These are phyloP conservation scores for Apistogramma diplotaenia DNA, from an alignment of 2,113 vertebrate species.

Conservation along the genomic window DNA sequence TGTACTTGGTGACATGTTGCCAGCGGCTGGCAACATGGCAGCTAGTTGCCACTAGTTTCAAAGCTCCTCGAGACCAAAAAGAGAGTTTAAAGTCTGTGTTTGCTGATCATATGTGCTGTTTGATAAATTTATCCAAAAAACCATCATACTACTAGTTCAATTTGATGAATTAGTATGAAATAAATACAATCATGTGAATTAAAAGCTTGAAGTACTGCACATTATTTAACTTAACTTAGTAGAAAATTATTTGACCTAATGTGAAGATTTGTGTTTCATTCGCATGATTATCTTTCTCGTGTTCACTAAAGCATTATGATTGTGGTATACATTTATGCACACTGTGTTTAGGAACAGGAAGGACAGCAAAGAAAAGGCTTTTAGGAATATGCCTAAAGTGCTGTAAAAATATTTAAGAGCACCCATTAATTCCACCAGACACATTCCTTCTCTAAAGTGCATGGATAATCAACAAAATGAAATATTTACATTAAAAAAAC, in stretches of 20 bases:
- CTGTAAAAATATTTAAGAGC: slow-evolving; percentile 15
- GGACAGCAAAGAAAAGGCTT: neutral
- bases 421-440: slow-evolving; percentile 3
- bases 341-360: neutral
- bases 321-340: neutral
- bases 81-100: neutral
- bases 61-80: neutral
- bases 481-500: neutral
- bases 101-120: neutral
- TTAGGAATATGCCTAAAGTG: neutral
- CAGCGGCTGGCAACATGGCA: neutral
- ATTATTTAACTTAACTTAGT: neutral
- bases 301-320: neutral
- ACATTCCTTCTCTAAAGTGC: neutral
- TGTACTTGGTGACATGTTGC: neutral
- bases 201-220: neutral
- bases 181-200: neutral
- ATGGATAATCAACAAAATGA: neutral
- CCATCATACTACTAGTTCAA: neutral
- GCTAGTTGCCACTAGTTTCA: neutral
- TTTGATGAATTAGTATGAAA: neutral
- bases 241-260: neutral
- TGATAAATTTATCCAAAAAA: neutral
- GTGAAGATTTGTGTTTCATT: neutral
- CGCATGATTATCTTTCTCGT: neutral